These are phyloP conservation scores for Trematomus bernacchii DNA, from an alignment of 2,797 vertebrate genomes.

Conservation along the genomic window DNA sequence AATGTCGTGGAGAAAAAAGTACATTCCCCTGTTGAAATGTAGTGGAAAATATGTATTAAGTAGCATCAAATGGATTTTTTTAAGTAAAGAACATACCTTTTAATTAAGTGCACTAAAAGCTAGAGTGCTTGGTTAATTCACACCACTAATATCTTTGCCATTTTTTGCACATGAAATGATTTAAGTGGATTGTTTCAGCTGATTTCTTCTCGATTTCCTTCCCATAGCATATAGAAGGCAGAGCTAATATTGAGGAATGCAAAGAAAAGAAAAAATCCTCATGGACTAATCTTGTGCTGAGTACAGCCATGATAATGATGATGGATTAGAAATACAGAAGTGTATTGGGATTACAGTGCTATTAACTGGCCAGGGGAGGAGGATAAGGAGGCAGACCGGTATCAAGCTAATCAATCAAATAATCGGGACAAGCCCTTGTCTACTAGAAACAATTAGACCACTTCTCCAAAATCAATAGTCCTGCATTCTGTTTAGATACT, in stretches of 20 bases:
- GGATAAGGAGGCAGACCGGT: conserved; percentile 79
- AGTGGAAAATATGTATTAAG: neutral
- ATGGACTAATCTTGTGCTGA: conserved; percentile 82
- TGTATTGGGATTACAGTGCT: conserved; percentile 85
- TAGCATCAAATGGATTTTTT: neutral
- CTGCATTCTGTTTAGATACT: conserved; percentile 85
- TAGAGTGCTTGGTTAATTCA: neutral
- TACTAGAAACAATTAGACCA: conserved; percentile 89
- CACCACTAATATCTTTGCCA: neutral
- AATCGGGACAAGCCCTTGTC: conserved; percentile 85
- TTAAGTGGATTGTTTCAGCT: conserved; percentile 23
- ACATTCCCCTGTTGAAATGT: neutral
- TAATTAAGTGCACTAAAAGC: neutral
- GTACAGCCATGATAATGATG: conserved; percentile 84
- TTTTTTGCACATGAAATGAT: conserved; percentile 21
- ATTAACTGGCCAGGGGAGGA: conserved; percentile 81
- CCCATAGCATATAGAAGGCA: conserved; percentile 45
- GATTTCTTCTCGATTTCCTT: conserved; percentile 32
- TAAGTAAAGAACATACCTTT: too few species aligned
- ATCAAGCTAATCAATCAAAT: conserved; percentile 90
- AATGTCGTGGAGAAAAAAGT: neutral
- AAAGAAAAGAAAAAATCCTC: conserved; percentile 54
- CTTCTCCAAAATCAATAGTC: conserved; percentile 86
- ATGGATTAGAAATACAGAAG: conserved; percentile 84
- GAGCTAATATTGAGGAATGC: conserved; percentile 76